Evolutionary conservation across 2,888 invertebrate genomes (phyloP), one percentile per base, ranked within the genome.

Genomic region (Drosophila putrida): DNA sequence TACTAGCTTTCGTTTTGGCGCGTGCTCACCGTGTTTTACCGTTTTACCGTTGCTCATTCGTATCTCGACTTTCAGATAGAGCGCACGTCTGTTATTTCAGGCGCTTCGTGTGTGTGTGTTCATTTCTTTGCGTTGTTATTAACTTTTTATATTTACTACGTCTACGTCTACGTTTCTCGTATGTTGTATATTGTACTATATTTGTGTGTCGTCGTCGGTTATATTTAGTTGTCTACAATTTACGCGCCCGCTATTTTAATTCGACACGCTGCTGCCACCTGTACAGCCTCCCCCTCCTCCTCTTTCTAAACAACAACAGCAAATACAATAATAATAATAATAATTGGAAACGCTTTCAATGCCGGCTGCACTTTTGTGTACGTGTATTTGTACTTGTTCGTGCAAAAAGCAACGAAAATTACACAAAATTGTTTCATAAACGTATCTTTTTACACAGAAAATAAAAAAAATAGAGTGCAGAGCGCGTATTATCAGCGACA

Each of bases 91-190:
- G 61, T 62, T 64, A 46, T 64, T 49, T 66, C 51, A 59, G 68
- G 62, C 71, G 64, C 73, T 71, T 47, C 61, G 61, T 68, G 67
- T 59, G 62, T 66, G 62, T 82, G 69, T 78, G 71, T 78, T 82
- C 82, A 71, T 84, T 82, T 82, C 66, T 74, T 82, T 84, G 70
- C 82, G 73, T 87, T 87, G 82, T 87, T 78, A 77, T 84, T 73
- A 71, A 77, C 68, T 82, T 78, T 78, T 81, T 80, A 79, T 79
- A 74, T 82, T 85, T 85, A 88, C 63, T 69, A 78, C 69, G 59
- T 51, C 70, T 69, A 78, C 69, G 59, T 51, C 70, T 66, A 62
- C 69, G 57, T 71, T 62, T 44, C 50, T 35, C 62, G 60, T 54
- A 35, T 64, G 57, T 43, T 50, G 27, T 39, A 33, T 39, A 54